phyloP scores from a whole-genome alignment of 2,113 vertebrate genomes.

The Hystrix brachyura region DNA sequence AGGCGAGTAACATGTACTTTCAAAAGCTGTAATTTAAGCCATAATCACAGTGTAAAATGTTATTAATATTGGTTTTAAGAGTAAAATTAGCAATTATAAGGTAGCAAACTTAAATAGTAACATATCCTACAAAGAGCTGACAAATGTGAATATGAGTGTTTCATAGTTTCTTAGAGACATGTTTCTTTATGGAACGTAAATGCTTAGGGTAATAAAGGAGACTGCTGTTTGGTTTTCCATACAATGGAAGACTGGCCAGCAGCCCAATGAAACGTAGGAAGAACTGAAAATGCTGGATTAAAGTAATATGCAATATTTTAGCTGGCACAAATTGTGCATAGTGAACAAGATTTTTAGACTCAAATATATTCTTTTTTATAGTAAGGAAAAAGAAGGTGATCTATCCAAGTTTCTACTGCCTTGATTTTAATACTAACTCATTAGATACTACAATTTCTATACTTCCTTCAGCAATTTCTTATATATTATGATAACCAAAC shows the following conservation, averaged over 20 bases:
- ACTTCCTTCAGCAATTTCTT: neutral
- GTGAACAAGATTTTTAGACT: neutral
- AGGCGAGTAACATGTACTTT: neutral
- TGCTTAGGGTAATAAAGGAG: neutral
- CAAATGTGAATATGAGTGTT: neutral
- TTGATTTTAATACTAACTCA: neutral
- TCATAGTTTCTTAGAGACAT: neutral
- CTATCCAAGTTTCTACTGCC: neutral
- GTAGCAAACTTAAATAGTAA: neutral
- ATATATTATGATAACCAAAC: neutral
- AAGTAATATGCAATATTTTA: neutral
- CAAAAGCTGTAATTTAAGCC: conserved; percentile 6
- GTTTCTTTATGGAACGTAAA: neutral
- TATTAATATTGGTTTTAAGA: neutral
- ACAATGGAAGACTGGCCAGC: neutral
- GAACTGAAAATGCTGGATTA: neutral
- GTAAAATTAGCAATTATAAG: conserved; percentile 19
- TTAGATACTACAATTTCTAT: neutral
- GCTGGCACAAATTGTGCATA: neutral
- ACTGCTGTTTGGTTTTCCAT: neutral
- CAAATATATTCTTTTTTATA: neutral
- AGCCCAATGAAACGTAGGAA: neutral
- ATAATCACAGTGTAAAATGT: neutral
- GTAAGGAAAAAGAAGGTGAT: neutral
- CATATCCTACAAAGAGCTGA: neutral